phyloP scores from a whole-genome alignment of 2,888 invertebrate species.

The Achlya flavicornis region DNA sequence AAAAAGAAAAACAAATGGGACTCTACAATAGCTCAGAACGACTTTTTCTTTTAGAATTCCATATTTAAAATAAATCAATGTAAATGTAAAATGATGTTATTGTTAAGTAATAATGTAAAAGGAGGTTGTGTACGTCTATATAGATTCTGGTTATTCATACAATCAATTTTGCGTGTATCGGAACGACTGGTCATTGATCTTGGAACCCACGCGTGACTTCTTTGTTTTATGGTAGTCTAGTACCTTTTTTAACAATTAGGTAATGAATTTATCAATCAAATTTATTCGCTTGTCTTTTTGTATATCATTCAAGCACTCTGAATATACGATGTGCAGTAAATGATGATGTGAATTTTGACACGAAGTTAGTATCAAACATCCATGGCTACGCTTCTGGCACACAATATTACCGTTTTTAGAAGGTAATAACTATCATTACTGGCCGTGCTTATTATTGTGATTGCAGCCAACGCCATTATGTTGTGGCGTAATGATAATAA shows the following conservation, averaged over 20 bases:
- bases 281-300: not conserved
- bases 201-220: conserved; percentile 49
- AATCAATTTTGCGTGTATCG: conserved; percentile 57
- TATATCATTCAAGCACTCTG: not conserved
- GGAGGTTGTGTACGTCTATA: conserved; percentile 17
- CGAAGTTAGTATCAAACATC: conserved; percentile 19
- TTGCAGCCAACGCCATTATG: conserved; percentile 33
- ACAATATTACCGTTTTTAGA: conserved; percentile 37
- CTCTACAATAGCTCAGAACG: not conserved
- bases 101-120: not conserved
- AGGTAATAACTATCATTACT: conserved; percentile 51
- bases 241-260: conserved; percentile 38
- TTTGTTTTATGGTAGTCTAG: conserved; percentile 43
- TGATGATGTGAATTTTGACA: conserved; percentile 16
- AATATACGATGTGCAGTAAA: not conserved
- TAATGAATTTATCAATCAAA: conserved; percentile 14
- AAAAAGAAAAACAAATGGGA: conserved; percentile 30
- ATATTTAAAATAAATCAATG: not conserved
- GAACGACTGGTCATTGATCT: conserved; percentile 52
- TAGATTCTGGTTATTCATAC: conserved; percentile 18
- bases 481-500: conserved; percentile 44
- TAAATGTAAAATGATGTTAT: too few species aligned
- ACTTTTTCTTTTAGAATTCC: not conserved
- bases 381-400: conserved; percentile 29
- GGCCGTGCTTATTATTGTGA: conserved; percentile 45